A percentile compares a stretch with the other conserved stretches of the same genome.
phyloP scores from a whole-genome alignment of 2,888 invertebrate genomes.

The Palloptera scutellata region DNA sequence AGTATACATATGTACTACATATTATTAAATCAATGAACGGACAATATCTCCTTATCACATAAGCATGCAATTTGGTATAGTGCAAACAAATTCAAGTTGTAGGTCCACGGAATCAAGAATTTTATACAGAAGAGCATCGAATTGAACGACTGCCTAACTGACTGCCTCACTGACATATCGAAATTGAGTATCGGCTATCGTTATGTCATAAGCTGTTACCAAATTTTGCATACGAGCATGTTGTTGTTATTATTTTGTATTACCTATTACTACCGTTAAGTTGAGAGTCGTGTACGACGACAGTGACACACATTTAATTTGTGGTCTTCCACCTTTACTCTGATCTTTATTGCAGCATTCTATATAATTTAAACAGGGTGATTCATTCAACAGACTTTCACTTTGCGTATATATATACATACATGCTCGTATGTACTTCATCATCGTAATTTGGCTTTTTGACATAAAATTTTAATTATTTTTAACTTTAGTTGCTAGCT shows the following conservation, averaged over 20 bases:
- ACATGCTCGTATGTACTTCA: conserved; percentile 8
- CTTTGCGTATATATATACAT: neutral
- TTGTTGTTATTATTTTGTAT: neutral
- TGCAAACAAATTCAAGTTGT: too few species aligned
- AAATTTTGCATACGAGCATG: neutral
- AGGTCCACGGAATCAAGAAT: neutral
- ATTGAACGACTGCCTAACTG: neutral
- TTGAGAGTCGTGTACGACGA: conserved; percentile 21
- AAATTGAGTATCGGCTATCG: neutral
- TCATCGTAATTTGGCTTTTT: conserved; percentile 18
- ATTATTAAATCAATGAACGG: too few species aligned
- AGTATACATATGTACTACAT: too few species aligned
- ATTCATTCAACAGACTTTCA: conserved; percentile 27
- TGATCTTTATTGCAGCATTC: too few species aligned
- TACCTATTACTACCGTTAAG: conserved; percentile 27
- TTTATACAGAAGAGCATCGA: neutral
- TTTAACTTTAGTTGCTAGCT: too few species aligned
- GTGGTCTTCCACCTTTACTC: neutral
- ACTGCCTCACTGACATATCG: conserved; percentile 1
- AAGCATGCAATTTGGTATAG: too few species aligned
- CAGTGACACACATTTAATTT: conserved; percentile 32
- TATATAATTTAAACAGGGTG: conserved; percentile 9
- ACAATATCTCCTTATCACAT: too few species aligned
- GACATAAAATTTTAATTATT: too few species aligned
- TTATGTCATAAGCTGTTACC: conserved; percentile 28